Evolutionary conservation across 1,140 invertebrate genomes (phyloP), one percentile per base, ranked within the genome.

Genomic region (Dendroctonus valens): DNA sequence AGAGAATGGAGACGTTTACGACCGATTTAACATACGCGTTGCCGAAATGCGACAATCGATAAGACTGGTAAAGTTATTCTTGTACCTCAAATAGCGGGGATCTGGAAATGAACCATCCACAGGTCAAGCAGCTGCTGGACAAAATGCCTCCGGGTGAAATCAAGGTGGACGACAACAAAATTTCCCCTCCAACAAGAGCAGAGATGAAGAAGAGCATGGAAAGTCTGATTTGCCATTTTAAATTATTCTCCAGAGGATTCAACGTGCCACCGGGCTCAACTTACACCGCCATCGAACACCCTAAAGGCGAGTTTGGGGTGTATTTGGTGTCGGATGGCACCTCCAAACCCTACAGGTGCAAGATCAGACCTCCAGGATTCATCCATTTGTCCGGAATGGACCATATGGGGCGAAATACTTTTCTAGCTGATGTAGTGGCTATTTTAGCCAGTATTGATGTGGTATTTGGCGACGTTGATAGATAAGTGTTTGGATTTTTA

Each of bases 121-220:
- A 44, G 7, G 14, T 61, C 14, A 44, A 86, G 55, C 93, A 96
- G 79, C 91, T 91, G 65, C 75, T 96, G 44, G 89, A 96, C 75
- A 83, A 90, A 71, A 94, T 96, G 89, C 94, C 93, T 1, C 70
- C 78, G 50, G 93, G 94, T 2, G 90, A 93, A 75, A 82, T 94
- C 26, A 89, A 87, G 78, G 84, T 87, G 0, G 93, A 96, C 76
- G 93, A 96, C 79, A 82, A 87, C 41, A 96, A 96, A 81, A 81
- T 96, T 42, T 81, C 82, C 7, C 87, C 91, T 3, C 93, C 94
- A 7, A 84, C 78, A 42, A 78, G 93, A 68, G 78, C 78, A 6
- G 89, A 93, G 80, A 96, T 96, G 93, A 96, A 96, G 83, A 84
- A 83, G 15, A 91, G 89, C 7, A 94, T 94, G 92, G 93, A 95